These are phyloP conservation scores for Sycobia sp. DNA, from an alignment of 1,140 invertebrate genomes.

Conservation along the genomic window DNA sequence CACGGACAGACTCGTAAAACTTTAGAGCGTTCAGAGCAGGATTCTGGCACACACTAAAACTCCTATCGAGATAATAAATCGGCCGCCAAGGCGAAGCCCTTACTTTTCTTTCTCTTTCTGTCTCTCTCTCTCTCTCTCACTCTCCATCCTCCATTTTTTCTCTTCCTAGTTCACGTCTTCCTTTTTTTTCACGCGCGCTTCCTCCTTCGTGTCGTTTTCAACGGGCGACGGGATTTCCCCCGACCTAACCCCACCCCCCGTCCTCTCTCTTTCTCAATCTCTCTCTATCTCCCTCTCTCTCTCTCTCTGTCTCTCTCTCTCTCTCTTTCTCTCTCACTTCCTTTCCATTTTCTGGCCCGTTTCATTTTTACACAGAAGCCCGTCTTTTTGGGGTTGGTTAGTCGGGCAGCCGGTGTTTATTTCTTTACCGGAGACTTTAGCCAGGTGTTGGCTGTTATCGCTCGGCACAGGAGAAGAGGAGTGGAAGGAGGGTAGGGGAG, in stretches of 20 bases:
- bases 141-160: too few relatives aligned
- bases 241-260: background rate
- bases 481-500: too few relatives aligned
- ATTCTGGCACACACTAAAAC: constrained; percentile 30
- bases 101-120: background rate
- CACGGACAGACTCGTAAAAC: constrained; percentile 13
- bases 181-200: too few relatives aligned
- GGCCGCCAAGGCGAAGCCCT: background rate
- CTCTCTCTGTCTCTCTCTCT: background rate
- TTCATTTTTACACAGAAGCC: background rate
- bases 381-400: too few relatives aligned
- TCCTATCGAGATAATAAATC: constrained; percentile 45
- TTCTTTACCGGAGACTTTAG: background rate
- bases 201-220: too few relatives aligned
- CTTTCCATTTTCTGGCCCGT: too few relatives aligned
- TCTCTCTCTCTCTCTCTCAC: too few relatives aligned
- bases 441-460: too few relatives aligned
- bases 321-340: background rate
- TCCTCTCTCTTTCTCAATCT: too few relatives aligned
- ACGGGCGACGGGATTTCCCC: too few relatives aligned
- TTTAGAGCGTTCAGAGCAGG: background rate
- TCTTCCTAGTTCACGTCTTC: too few relatives aligned
- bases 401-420: constrained; percentile 7
- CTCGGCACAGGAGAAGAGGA: background rate
- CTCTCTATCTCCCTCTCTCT: too few relatives aligned